Conservation (phyloP, 2,113 vertebrate genomes). For the Silurus meridionalis region DNA sequence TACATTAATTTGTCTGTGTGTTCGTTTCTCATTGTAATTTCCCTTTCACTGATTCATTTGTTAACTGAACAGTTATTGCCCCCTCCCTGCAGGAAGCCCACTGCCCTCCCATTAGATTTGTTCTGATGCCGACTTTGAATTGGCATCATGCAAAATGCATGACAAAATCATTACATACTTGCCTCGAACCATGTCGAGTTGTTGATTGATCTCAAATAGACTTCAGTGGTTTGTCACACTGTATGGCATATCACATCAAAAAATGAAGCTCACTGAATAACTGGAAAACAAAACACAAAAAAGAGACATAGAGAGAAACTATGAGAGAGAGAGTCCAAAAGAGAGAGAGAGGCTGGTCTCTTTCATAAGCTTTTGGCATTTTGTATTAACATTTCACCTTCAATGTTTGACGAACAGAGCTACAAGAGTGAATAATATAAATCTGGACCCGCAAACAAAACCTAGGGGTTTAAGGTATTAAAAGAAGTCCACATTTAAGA, state of each 20-base stretch:
- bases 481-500: constrained; percentile 20
- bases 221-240: neutral
- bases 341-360: constrained; percentile 14
- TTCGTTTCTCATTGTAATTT: neutral
- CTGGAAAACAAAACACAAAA: neutral
- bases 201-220: neutral
- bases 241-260: neutral
- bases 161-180: neutral
- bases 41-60: neutral
- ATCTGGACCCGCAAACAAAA: neutral
- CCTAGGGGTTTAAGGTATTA: constrained; percentile 20
- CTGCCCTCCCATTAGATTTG: constrained; percentile 10
- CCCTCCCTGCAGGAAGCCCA: neutral
- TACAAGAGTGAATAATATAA: constrained; percentile 20
- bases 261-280: neutral
- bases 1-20: neutral
- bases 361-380: constrained; percentile 25
- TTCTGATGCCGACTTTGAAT: constrained; percentile 2
- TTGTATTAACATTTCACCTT: constrained; percentile 5
- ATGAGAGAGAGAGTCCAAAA: neutral
- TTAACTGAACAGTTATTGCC: neutral
- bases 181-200: neutral
- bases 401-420: neutral
- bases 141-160: constrained; percentile 11
- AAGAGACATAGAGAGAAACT: neutral